Evolutionary conservation across 2,888 invertebrate species (phyloP).

Genomic region (Lamproptera curius): DNA sequence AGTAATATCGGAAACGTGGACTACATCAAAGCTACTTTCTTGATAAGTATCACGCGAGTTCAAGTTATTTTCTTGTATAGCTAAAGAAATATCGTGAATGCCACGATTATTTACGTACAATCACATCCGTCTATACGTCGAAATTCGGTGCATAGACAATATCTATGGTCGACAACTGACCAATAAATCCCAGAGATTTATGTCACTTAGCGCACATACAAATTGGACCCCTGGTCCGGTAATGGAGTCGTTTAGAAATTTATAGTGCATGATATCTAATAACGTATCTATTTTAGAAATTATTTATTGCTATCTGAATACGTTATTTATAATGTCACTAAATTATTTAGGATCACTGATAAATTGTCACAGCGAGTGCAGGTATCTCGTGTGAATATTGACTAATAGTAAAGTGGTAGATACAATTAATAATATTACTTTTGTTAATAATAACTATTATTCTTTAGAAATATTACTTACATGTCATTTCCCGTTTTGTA

Average conservation of each 20-base stretch:
- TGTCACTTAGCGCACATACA: slow-evolving; percentile 2
- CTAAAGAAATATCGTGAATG: too few species aligned
- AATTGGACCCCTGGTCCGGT: neutral
- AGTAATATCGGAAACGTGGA: too few species aligned
- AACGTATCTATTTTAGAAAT: neutral
- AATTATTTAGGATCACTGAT: neutral
- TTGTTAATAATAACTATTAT: too few species aligned
- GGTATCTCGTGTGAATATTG: too few species aligned
- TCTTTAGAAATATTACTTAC: too few species aligned
- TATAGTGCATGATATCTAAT: neutral
- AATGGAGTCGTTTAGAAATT: neutral
- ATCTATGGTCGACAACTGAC: neutral
- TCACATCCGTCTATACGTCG: neutral
- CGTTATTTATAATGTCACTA: neutral
- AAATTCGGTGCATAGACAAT: neutral
- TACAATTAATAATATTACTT: too few species aligned
- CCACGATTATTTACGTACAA: too few species aligned
- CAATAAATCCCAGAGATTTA: slow-evolving; percentile 6
- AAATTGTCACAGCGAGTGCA: neutral
- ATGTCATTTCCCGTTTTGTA: too few species aligned
- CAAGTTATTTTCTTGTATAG: too few species aligned
- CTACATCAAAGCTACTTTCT: too few species aligned
- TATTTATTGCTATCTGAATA: neutral
- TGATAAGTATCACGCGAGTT: too few species aligned
- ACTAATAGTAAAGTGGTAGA: too few species aligned